Evolutionary conservation across 37 sponge, comb jelly and placozoan species (phyloP), one percentile per base, ranked within the genome.

Genomic region (Beroe forskalii): DNA sequence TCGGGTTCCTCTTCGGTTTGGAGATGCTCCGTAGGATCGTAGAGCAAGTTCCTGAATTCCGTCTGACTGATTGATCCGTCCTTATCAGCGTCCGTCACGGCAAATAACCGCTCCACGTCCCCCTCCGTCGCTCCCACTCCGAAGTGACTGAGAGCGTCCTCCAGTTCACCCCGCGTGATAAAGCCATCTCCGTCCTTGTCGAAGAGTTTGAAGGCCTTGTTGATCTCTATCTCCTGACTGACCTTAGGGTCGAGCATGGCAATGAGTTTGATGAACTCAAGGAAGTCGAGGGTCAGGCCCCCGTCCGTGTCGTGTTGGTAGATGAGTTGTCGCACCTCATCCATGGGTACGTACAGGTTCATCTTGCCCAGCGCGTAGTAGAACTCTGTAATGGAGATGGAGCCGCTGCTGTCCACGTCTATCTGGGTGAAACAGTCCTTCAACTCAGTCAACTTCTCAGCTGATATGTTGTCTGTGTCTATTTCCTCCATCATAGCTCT

Each of bases 141-240:
- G 22, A 80, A 80, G 28, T 44, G 44, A 4, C 17, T 42, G 22
- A 80, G 30, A 17, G 55, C 86, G 55, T 80, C 86, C 43, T 38
- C 86, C 9, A 80, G 20, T 48, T 80, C 86, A 9, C 27, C 30
- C 55, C 32, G 27, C 6, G 40, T 80, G 27, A 80, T 39, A 48
- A 43, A 80, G 40, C 86, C 86, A 30, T 80, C 86, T 1, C 35
- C 38, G 55, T 80, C 35, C 55, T 44, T 41, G 31, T 80, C 86
- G 22, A 80, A 80, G 2, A 80, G 55, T 48, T 80, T 80, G 86
- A 80, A 80, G 1, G 86, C 86, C 22, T 80, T 80, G 55, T 80
- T 80, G n/a, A 80, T 80, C 31, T 80, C 86, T 41, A 80, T 80
- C 55, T 80, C 86, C 86, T 80, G 86, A 3, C 86, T 38, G 55